Evolutionary conservation across 2,797 vertebrate species (phyloP).

Genomic region (Sebastes aleutianus): DNA sequence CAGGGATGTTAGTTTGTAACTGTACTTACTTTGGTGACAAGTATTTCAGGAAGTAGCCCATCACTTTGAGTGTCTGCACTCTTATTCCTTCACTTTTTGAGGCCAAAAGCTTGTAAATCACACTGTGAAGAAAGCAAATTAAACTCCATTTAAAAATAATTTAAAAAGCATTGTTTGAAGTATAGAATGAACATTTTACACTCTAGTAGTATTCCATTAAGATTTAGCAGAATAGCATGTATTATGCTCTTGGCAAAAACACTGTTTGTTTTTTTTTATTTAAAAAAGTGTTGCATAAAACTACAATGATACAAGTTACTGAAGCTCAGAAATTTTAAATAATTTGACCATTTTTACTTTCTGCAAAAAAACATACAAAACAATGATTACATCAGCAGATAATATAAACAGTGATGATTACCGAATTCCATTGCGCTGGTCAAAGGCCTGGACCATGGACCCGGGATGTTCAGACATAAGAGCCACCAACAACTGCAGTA

Average conservation of each 20-base stretch:
- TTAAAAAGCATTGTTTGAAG: not conserved
- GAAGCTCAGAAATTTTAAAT: not conserved
- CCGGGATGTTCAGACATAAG: conserved; percentile 96
- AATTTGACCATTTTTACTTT: not conserved
- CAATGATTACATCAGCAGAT: not conserved
- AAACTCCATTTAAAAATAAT: not conserved
- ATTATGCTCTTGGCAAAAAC: not conserved
- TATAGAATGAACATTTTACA: not conserved
- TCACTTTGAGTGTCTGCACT: conserved; percentile 95
- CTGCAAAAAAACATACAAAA: not conserved
- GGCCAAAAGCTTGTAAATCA: conserved; percentile 95
- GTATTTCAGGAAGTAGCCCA: conserved; percentile 94
- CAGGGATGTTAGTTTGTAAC: not conserved
- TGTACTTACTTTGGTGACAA: conserved; percentile 81
- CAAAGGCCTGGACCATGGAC: conserved; percentile 96
- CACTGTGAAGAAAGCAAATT: conserved; percentile 73
- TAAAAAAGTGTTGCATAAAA: not conserved
- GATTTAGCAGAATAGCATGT: not conserved
- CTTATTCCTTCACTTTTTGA: conserved; percentile 95
- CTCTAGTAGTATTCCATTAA: not conserved
- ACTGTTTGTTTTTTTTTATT: not conserved
- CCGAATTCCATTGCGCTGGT: conserved; percentile 97
- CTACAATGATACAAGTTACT: not conserved
- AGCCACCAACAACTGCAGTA: conserved; percentile 96
- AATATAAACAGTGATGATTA: conserved; percentile 59